A percentile compares a stretch with the other conserved stretches of the same genome.
Evolutionary conservation across 2,888 invertebrate genomes (phyloP).

Genomic region (Tenthredo notha): DNA sequence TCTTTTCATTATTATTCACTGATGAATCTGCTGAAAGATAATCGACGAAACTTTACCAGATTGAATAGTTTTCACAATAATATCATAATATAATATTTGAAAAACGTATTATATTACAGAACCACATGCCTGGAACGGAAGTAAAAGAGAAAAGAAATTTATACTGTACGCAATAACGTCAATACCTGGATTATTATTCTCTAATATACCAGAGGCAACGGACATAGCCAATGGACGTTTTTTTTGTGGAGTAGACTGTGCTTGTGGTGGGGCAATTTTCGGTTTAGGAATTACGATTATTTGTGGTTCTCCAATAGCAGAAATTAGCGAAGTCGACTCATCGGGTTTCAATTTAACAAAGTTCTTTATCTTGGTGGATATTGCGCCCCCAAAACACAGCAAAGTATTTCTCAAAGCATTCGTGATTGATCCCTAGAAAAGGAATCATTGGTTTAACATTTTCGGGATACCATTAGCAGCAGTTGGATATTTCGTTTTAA

Average conservation of each 20-base stretch:
- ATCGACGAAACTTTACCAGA: background rate
- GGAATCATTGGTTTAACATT: background rate
- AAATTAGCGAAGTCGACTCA: slow-evolving; percentile 3
- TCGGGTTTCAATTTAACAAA: background rate
- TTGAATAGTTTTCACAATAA: background rate
- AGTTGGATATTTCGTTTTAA: background rate
- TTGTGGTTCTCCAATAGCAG: slow-evolving; percentile 40
- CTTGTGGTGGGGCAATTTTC: slow-evolving; percentile 46
- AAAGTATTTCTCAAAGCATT: slow-evolving; percentile 65
- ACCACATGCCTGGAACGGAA: background rate
- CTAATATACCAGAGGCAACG: background rate
- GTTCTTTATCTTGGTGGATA: slow-evolving; percentile 49
- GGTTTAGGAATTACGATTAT: background rate
- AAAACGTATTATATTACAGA: background rate
- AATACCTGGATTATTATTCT: slow-evolving; percentile 22
- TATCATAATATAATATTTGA: background rate
- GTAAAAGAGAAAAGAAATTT: background rate
- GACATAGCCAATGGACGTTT: background rate
- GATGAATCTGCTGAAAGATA: background rate
- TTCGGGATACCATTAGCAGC: background rate
- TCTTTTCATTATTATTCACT: slow-evolving; percentile 9
- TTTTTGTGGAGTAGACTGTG: slow-evolving; percentile 54
- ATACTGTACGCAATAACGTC: background rate
- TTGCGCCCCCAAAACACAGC: slow-evolving; percentile 61
- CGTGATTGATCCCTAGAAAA: slow-evolving; percentile 62